These are phyloP conservation scores for Nansenia antarctica DNA, from an alignment of 2,113 vertebrate species.

Conservation along the genomic window DNA sequence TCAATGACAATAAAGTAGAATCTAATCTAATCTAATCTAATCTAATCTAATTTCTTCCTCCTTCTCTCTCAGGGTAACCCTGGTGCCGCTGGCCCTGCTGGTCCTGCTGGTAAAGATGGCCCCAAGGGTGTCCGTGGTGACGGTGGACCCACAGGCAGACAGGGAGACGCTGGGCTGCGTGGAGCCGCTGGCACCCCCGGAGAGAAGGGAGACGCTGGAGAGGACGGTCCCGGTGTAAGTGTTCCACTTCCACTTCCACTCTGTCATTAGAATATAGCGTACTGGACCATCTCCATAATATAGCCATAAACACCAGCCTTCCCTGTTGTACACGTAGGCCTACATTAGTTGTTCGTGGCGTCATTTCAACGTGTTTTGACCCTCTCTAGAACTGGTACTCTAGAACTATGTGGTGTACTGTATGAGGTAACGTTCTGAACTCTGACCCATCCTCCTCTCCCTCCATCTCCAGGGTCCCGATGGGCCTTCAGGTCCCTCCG, in stretches of 20 bases:
- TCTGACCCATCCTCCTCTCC: conserved; percentile 12
- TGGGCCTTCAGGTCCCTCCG: conserved; percentile 89
- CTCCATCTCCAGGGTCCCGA: conserved; percentile 79
- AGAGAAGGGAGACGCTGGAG: conserved; percentile 92
- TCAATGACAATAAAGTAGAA: no score
- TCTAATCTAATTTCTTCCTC: no score
- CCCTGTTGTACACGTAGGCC: not conserved
- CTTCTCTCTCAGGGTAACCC: conserved; percentile 88
- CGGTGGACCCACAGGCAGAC: conserved; percentile 79
- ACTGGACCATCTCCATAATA: no score
- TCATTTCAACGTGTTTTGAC: not conserved
- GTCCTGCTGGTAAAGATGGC: conserved; percentile 90
- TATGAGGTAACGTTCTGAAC: not conserved
- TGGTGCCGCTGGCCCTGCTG: conserved; percentile 83
- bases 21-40: no score
- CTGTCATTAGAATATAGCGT: not conserved
- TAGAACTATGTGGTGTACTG: not conserved
- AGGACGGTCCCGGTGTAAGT: conserved; percentile 81
- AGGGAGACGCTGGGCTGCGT: conserved; percentile 88
- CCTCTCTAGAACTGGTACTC: not conserved
- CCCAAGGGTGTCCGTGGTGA: conserved; percentile 93
- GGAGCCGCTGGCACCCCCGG: conserved; percentile 83
- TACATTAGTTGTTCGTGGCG: not conserved
- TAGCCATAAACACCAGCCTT: no score
- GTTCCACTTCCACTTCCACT: not conserved